Conservation (phyloP, 2,888 invertebrate genomes). For the Trichogramma dendrolimi region DNA sequence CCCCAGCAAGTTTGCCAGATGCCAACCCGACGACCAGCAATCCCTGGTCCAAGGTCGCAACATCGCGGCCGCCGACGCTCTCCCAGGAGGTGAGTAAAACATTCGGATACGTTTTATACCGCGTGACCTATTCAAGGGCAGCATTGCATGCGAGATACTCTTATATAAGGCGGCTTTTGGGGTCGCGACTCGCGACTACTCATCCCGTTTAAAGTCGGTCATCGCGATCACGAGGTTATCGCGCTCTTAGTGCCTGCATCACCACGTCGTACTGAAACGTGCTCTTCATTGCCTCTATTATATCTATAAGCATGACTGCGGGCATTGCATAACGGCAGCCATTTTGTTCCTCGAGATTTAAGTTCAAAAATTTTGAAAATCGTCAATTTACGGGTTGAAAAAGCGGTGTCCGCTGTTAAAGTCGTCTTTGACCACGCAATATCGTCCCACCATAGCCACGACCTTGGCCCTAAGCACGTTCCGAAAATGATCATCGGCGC, state of each 20-base stretch:
- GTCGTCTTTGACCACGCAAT: constrained; percentile 12
- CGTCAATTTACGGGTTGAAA: too few relatives aligned
- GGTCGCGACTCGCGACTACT: too few relatives aligned
- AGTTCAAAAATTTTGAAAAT: too few relatives aligned
- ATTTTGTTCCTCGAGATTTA: constrained; percentile 39
- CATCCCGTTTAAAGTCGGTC: too few relatives aligned
- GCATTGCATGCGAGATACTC: too few relatives aligned
- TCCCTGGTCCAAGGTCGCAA: constrained; percentile 47
- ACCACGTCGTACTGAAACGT: too few relatives aligned
- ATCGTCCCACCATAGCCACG: constrained; percentile 25
- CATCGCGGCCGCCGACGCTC: constrained; percentile 49
- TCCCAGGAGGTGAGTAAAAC: constrained; percentile 45
- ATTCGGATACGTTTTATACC: neutral
- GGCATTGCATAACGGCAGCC: constrained; percentile 48
- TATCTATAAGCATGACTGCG: constrained; percentile 20
- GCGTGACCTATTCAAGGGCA: too few relatives aligned
- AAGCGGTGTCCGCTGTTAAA: too few relatives aligned
- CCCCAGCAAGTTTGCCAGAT: constrained; percentile 33
- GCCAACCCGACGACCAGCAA: constrained; percentile 41
- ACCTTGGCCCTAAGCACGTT: constrained; percentile 11
- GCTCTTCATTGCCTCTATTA: too few relatives aligned
- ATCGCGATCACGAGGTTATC: too few relatives aligned
- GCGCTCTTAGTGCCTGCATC: too few relatives aligned
- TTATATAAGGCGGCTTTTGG: too few relatives aligned
- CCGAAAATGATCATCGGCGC: constrained; percentile 21